phyloP scores from a whole-genome alignment of 2,113 vertebrate genomes.

The Corapipo altera region DNA sequence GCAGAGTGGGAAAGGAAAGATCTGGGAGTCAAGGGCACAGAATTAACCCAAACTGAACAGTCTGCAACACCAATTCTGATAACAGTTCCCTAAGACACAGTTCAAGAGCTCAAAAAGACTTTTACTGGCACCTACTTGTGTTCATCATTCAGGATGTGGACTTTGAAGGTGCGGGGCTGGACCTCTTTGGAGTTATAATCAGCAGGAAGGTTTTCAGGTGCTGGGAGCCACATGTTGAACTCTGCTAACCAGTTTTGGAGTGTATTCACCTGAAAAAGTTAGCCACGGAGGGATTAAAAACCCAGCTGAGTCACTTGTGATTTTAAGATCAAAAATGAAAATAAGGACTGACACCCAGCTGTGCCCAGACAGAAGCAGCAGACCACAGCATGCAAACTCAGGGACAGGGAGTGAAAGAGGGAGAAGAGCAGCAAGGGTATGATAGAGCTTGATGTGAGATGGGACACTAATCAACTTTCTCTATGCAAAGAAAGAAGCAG shows the following conservation, averaged over 20 bases:
- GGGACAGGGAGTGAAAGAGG: not conserved
- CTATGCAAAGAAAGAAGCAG: not conserved
- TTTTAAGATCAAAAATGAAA: not conserved
- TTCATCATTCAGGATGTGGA: conserved; percentile 95
- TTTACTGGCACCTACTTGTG: conserved; percentile 86
- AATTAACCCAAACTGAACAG: not conserved
- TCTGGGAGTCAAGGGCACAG: not conserved
- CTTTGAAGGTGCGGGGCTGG: conserved; percentile 87
- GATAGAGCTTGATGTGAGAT: not conserved
- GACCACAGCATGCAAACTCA: not conserved
- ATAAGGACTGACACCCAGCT: not conserved
- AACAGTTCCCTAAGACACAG: not conserved
- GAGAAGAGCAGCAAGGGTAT: not conserved
- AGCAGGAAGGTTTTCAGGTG: conserved; percentile 84
- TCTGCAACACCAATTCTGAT: not conserved
- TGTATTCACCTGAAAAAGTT: conserved; percentile 88
- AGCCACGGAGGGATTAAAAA: conserved; percentile 2
- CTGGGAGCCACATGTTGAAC: conserved; percentile 96
- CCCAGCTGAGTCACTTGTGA: not conserved
- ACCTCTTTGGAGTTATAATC: conserved; percentile 83
- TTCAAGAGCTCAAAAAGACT: not conserved
- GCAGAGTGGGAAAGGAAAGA: not conserved
- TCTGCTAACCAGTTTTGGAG: conserved; percentile 98
- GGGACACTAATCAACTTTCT: not conserved
- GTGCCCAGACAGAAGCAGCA: not conserved